A percentile compares a stretch with the other conserved stretches of the same genome.
These are phyloP conservation scores for Danio tinwini DNA, from an alignment of 2,797 vertebrate genomes.

Conservation along the genomic window DNA sequence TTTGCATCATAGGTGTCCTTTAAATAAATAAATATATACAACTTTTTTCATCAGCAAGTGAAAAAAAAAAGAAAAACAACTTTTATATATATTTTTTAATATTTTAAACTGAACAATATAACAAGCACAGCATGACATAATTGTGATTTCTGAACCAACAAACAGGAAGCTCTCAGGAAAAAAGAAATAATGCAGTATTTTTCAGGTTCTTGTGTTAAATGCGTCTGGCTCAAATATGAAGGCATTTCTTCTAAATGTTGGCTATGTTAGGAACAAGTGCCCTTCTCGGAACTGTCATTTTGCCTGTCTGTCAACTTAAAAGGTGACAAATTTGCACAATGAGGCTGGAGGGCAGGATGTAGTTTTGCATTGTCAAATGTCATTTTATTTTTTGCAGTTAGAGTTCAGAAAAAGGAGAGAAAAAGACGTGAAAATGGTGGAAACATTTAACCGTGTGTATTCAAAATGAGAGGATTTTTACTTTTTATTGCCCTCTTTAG, in stretches of 20 bases:
- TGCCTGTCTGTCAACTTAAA: constrained; percentile 23
- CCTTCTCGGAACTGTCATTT: constrained; percentile 25
- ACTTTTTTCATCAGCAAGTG: no score
- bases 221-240: background rate
- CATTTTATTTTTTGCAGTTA: constrained; percentile 4
- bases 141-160: background rate
- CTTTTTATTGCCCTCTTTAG: no score
- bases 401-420: background rate
- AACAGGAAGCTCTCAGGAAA: background rate
- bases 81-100: no score
- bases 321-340: background rate
- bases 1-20: no score
- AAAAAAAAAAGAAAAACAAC: background rate
- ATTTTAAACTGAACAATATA: background rate
- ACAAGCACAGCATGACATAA: background rate
- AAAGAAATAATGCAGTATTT: background rate
- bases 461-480: background rate
- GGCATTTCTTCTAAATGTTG: constrained; percentile 16
- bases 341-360: constrained; percentile 2
- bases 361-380: constrained; percentile 20
- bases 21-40: no score
- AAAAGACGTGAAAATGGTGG: background rate
- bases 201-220: background rate
- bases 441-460: constrained; percentile 14
- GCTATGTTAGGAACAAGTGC: background rate